phyloP scores from a whole-genome alignment of 2,888 invertebrate genomes.

The Lithosia quadra region DNA sequence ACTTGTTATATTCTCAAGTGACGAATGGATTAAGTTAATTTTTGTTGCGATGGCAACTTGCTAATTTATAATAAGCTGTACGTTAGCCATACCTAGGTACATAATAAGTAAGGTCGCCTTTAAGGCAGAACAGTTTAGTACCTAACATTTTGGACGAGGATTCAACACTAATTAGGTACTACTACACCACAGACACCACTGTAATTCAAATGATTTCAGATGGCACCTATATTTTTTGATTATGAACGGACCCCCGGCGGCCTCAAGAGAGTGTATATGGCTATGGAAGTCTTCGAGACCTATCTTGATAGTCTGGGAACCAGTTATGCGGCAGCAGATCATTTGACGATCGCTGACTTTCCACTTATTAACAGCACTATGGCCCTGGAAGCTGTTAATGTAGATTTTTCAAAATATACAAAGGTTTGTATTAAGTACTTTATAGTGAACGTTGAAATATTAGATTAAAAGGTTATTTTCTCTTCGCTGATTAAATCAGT shows the following conservation, averaged over 20 bases:
- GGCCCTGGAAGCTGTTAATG: constrained; percentile 89
- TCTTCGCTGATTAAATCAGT: too few species aligned
- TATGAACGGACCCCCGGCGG: constrained; percentile 90
- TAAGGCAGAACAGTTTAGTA: too few species aligned
- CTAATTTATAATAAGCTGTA: too few species aligned
- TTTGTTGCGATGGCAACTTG: too few species aligned
- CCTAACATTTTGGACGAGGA: too few species aligned
- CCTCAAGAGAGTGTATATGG: constrained; percentile 90
- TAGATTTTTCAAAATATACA: constrained; percentile 88
- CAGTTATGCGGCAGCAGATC: constrained; percentile 89
- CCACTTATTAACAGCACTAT: constrained; percentile 90
- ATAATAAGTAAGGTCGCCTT: too few species aligned
- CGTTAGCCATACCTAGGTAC: too few species aligned
- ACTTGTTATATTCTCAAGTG: too few species aligned
- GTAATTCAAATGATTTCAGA: constrained; percentile 71
- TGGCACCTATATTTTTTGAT: constrained; percentile 93
- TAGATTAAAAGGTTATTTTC: neutral
- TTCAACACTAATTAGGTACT: too few species aligned
- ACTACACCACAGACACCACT: too few species aligned
- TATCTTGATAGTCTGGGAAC: constrained; percentile 88
- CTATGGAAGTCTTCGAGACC: constrained; percentile 89
- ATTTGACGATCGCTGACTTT: constrained; percentile 92
- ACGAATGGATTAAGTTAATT: too few species aligned
- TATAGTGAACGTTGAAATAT: neutral
- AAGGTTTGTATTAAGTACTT: constrained; percentile 60